Conservation (phyloP, 2,888 invertebrate species). For the Mycalesis mineus region DNA sequence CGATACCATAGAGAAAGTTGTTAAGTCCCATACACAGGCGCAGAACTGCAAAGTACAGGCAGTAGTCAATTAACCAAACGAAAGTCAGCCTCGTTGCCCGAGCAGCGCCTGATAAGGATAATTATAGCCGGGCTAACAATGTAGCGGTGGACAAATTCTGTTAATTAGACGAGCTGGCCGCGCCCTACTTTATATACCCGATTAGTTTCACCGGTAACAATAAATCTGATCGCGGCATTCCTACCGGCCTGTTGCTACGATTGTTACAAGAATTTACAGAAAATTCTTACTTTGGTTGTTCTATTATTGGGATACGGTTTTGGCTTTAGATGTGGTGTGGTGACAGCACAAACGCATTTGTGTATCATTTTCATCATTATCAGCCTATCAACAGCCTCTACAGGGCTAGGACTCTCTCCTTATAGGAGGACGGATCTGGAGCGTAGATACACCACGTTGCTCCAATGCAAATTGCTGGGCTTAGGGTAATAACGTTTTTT, state of each 20-base stretch:
- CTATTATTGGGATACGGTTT: no score
- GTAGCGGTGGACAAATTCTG: slow-evolving; percentile 35
- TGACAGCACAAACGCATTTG: no score
- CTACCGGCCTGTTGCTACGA: not conserved
- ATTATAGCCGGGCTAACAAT: slow-evolving; percentile 25
- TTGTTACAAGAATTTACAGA: no score
- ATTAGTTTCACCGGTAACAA: slow-evolving; percentile 26
- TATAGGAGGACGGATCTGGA: no score
- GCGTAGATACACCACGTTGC: no score
- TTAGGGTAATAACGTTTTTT: no score
- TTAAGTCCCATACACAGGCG: slow-evolving; percentile 2
- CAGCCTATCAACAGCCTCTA: no score
- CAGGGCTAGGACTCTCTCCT: no score
- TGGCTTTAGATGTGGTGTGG: no score
- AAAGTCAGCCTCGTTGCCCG: slow-evolving; percentile 28
- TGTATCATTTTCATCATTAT: no score
- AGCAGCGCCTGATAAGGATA: slow-evolving; percentile 33
- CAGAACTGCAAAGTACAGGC: slow-evolving; percentile 2
- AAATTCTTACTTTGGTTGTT: no score
- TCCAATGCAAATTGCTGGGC: no score
- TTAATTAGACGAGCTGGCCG: slow-evolving; percentile 33
- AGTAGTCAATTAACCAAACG: slow-evolving; percentile 16
- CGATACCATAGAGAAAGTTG: slow-evolving; percentile 16
- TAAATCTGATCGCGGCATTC: slow-evolving; percentile 31
- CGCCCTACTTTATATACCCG: slow-evolving; percentile 27